Evolutionary conservation across 1,140 invertebrate genomes (phyloP).

Genomic region (Sminthurinus signatus): DNA sequence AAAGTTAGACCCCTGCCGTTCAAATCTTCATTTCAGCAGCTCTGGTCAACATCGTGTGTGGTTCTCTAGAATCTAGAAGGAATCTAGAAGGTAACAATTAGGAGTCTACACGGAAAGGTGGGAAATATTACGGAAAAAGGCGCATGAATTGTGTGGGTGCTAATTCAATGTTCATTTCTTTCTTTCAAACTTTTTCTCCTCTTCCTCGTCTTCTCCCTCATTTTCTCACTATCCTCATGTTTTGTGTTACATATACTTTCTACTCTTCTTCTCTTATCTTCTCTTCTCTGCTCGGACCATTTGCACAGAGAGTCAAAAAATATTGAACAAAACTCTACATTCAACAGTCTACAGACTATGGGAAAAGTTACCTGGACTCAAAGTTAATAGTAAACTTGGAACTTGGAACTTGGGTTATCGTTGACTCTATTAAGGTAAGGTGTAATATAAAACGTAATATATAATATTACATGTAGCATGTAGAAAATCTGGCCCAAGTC

Average conservation of each 20-base stretch:
- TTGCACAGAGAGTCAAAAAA: neutral
- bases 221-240: neutral
- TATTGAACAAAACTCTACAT: too few relatives aligned
- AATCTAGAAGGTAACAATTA: neutral
- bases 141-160: slow-evolving; percentile 3
- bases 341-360: too few relatives aligned
- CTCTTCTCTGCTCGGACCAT: neutral
- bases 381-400: too few relatives aligned
- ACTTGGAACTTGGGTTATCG: too few relatives aligned
- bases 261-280: neutral
- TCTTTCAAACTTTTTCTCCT: too few relatives aligned
- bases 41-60: slow-evolving; percentile 10
- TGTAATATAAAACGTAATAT: too few relatives aligned
- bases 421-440: too few relatives aligned
- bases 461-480: too few relatives aligned
- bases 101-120: neutral
- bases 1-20: slow-evolving; percentile 7
- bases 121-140: neutral
- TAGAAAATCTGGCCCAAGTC: too few relatives aligned
- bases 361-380: neutral
- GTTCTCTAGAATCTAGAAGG: too few relatives aligned
- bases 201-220: neutral
- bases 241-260: too few relatives aligned
- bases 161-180: slow-evolving; percentile 1
- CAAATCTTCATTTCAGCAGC: slow-evolving; percentile 11